These are phyloP conservation scores for Macropus fuliginosus DNA, from an alignment of 2,797 vertebrate genomes.

Conservation along the genomic window DNA sequence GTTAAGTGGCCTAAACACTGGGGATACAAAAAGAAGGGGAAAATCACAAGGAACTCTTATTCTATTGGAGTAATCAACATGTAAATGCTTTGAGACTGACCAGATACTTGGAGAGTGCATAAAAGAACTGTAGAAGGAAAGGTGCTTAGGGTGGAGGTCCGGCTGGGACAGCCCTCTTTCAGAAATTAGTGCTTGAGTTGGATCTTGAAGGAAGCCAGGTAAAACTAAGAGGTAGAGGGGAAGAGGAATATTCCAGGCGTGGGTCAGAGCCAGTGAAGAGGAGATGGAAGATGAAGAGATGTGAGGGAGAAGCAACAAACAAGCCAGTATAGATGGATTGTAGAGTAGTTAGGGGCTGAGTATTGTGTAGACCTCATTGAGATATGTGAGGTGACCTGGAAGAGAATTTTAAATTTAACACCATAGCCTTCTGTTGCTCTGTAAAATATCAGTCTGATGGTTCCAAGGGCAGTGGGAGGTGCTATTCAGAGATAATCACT, in stretches of 20 bases:
- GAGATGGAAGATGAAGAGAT: not conserved
- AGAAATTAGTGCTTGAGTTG: not conserved
- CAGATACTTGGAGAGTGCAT: not conserved
- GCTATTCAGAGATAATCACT: conserved; percentile 86
- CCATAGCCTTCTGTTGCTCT: conserved; percentile 81
- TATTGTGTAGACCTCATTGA: conserved; percentile 59
- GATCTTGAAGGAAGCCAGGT: not conserved
- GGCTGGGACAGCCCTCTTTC: not conserved
- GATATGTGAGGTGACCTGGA: conserved; percentile 82
- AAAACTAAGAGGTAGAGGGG: not conserved
- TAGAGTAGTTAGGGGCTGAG: not conserved
- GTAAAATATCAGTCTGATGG: conserved; percentile 86
- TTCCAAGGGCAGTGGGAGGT: conserved; percentile 85
- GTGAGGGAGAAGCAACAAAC: not conserved
- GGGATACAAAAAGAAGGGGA: not conserved
- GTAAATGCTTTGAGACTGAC: not conserved
- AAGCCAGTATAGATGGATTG: not conserved
- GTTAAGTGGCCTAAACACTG: not conserved
- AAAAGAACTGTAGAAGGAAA: not conserved
- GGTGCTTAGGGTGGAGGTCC: not conserved
- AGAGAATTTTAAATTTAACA: conserved; percentile 87
- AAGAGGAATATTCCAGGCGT: not conserved
- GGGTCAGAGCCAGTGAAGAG: no score
- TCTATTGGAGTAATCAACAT: not conserved
- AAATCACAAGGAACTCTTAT: not conserved